A percentile compares a stretch with the other conserved stretches of the same genome.
phyloP scores from a whole-genome alignment of 2,113 vertebrate species.

The Neolamprologus tretocephalus region DNA sequence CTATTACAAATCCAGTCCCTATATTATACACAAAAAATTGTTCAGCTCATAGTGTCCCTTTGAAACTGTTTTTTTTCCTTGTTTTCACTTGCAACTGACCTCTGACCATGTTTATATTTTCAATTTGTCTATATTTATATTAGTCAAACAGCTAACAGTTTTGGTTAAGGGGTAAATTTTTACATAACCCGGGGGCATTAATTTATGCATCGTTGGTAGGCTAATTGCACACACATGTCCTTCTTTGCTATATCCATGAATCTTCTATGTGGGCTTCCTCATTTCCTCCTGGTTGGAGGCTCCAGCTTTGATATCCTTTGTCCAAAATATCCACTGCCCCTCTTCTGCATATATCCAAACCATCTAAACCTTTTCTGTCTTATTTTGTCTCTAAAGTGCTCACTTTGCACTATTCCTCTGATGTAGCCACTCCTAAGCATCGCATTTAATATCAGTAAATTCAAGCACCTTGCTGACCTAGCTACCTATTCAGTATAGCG shows the following conservation, averaged over 20 bases:
- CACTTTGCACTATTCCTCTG: fast-evolving
- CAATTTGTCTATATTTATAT: neutral
- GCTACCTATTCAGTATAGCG: neutral
- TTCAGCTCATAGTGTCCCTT: neutral
- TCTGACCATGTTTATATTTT: neutral
- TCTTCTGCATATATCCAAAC: neutral
- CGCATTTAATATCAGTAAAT: neutral
- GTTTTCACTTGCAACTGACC: neutral
- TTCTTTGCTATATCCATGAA: neutral
- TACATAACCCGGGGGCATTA: neutral
- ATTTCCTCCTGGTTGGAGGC: neutral
- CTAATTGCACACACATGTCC: neutral
- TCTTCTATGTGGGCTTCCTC: neutral
- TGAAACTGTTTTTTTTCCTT: fast-evolving
- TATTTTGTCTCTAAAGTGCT: fast-evolving
- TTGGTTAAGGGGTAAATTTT: neutral
- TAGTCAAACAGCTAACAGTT: neutral
- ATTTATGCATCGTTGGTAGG: neutral
- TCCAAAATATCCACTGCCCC: neutral
- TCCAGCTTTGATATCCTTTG: neutral
- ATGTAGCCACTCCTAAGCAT: neutral
- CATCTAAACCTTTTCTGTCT: neutral
- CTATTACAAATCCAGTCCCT: neutral
- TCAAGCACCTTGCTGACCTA: neutral
- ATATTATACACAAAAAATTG: neutral